Percentiles rank a stretch among this genome's conserved stretches.
Evolutionary conservation across 2,113 vertebrate genomes (phyloP).

Genomic region (Monarcha castaneiventris): DNA sequence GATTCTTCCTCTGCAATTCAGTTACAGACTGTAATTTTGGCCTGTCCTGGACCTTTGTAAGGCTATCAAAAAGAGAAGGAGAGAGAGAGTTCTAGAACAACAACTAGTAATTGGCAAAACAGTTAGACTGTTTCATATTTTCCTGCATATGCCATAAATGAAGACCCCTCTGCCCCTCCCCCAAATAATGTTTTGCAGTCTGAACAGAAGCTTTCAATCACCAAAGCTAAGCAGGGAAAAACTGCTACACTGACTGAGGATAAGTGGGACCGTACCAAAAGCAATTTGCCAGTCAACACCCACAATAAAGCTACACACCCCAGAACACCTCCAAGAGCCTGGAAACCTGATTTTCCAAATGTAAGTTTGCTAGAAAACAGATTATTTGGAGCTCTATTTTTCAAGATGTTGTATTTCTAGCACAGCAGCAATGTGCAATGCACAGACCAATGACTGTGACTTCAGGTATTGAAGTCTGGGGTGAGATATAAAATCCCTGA

Average conservation of each 20-base stretch:
- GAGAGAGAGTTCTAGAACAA: not conserved
- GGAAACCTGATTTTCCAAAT: not conserved
- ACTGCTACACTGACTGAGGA: not conserved
- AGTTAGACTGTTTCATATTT: not conserved
- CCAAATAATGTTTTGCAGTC: not conserved
- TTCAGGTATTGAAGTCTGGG: not conserved
- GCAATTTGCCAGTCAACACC: not conserved
- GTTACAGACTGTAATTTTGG: not conserved
- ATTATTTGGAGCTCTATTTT: not conserved
- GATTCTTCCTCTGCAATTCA: not conserved
- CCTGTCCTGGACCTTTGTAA: not conserved
- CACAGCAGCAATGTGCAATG: not conserved
- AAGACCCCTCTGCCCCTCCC: fast-evolving
- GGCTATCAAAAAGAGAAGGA: not conserved
- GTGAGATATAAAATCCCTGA: not conserved
- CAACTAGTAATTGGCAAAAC: not conserved
- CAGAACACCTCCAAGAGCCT: not conserved
- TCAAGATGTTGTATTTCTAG: fast-evolving
- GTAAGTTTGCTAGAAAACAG: not conserved
- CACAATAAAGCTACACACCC: not conserved
- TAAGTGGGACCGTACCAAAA: not conserved
- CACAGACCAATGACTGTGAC: not conserved
- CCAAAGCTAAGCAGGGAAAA: not conserved
- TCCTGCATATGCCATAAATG: not conserved
- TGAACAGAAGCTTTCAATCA: not conserved